A percentile compares a stretch with the other conserved stretches of the same genome.
These are phyloP conservation scores for Caenorhabditis zanzibari DNA, from an alignment of 2,888 invertebrate genomes.

Conservation along the genomic window DNA sequence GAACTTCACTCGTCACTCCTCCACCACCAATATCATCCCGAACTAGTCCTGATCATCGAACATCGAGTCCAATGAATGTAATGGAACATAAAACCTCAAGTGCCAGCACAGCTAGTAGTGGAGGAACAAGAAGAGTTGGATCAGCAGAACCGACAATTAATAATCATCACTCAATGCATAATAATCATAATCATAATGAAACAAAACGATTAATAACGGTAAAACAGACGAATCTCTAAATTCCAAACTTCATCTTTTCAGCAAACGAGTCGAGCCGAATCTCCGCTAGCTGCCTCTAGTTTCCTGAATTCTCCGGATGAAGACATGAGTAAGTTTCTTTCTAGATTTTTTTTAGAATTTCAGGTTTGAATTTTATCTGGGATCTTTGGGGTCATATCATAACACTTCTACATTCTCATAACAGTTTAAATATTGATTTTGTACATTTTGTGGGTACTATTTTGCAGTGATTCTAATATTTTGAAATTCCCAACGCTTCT, in stretches of 20 bases:
- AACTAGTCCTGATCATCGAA: constrained; percentile 47
- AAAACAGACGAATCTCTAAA: not conserved
- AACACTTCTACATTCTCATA: not conserved
- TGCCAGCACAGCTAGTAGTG: constrained; percentile 55
- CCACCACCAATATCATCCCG: constrained; percentile 66
- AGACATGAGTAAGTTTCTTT: constrained; percentile 78
- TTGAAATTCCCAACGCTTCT: constrained; percentile 19
- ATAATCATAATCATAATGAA: constrained; percentile 44
- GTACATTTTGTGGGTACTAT: constrained; percentile 10
- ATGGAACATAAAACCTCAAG: constrained; percentile 54
- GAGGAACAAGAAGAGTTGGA: constrained; percentile 60
- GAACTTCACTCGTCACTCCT: constrained; percentile 70
- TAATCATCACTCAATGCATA: constrained; percentile 29
- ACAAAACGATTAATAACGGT: constrained; percentile 19
- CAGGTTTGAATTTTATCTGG: not conserved
- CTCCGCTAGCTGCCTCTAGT: constrained; percentile 55
- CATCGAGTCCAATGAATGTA: constrained; percentile 37
- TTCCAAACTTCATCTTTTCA: constrained; percentile 1
- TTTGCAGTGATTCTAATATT: constrained; percentile 30
- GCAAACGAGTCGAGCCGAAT: constrained; percentile 59
- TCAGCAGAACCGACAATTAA: constrained; percentile 50
- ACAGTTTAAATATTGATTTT: not conserved
- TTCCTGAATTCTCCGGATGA: constrained; percentile 82
- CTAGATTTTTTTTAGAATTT: not conserved
- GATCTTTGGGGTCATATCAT: not conserved